Percentiles rank a stretch among this genome's conserved stretches.
Evolutionary conservation across 2,888 invertebrate species (phyloP).

Genomic region (Beris morrisii): DNA sequence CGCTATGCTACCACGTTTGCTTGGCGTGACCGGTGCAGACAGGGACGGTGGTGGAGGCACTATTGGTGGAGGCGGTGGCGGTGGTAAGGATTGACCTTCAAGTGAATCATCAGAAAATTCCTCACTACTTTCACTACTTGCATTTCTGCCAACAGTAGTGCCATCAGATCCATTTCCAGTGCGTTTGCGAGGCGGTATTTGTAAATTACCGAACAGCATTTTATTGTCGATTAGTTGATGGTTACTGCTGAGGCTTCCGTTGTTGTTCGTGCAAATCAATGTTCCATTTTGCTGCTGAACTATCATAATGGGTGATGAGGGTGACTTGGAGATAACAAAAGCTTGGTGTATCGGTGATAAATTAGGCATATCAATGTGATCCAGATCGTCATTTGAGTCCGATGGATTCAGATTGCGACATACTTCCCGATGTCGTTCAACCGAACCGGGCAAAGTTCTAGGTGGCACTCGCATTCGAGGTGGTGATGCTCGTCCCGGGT

Average conservation of each 20-base stretch:
- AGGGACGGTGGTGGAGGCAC: conserved; percentile 55
- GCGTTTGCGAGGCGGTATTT: conserved; percentile 35
- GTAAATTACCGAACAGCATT: conserved; percentile 38
- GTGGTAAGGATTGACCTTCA: conserved; percentile 65
- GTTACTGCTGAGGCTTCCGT: conserved; percentile 49
- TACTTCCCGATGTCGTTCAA: conserved; percentile 79
- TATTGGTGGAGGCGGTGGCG: conserved; percentile 59
- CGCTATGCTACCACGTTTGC: conserved; percentile 79
- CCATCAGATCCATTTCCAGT: conserved; percentile 32
- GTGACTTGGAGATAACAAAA: conserved; percentile 43
- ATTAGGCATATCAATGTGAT: conserved; percentile 11
- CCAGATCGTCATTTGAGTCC: conserved; percentile 24
- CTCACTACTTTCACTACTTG: conserved; percentile 58
- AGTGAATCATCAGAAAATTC: conserved; percentile 86
- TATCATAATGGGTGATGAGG: conserved; percentile 58
- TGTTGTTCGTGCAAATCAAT: conserved; percentile 52
- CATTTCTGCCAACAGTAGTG: conserved; percentile 16
- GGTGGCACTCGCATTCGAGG: conserved; percentile 64
- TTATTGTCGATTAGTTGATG: conserved; percentile 45
- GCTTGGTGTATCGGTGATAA: conserved; percentile 33
- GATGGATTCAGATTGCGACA: conserved; percentile 59
- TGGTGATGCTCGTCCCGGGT: conserved; percentile 59
- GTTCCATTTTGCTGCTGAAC: conserved; percentile 43
- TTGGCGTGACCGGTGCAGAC: conserved; percentile 60
- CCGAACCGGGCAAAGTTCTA: conserved; percentile 69